phyloP scores from a whole-genome alignment of 2,888 invertebrate species.

The Mylabris sibirica region DNA sequence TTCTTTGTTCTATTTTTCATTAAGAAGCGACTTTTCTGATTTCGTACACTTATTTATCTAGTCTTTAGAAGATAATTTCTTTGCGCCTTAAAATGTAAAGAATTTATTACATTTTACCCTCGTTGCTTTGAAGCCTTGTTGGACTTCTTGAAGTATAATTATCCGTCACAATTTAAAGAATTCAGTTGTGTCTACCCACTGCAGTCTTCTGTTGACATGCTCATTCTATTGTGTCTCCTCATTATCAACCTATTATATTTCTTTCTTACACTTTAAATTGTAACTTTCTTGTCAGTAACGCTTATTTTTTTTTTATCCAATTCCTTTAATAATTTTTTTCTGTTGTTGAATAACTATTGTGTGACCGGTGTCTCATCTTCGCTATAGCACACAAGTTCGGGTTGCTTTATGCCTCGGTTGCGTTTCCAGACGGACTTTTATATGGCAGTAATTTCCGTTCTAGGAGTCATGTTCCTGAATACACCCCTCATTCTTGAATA shows the following conservation, averaged over 20 bases:
- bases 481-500: constrained; percentile 40
- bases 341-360: constrained; percentile 43
- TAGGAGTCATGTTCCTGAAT: constrained; percentile 43
- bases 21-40: background rate
- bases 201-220: too few species aligned
- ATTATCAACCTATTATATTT: too few species aligned
- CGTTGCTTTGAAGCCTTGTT: background rate
- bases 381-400: constrained; percentile 35
- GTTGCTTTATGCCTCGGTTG: constrained; percentile 50
- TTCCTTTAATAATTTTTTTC: background rate
- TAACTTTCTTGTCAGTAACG: too few species aligned
- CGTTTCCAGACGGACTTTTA: constrained; percentile 48
- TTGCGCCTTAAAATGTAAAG: background rate
- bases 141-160: background rate
- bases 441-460: constrained; percentile 49
- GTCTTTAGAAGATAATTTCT: background rate
- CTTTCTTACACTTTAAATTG: too few species aligned
- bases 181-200: background rate
- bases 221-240: too few species aligned
- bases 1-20: background rate
- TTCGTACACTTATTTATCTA: background rate
- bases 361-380: constrained; percentile 40
- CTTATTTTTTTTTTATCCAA: background rate
- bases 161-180: background rate
- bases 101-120: background rate